Evolutionary conservation across 2,113 vertebrate genomes (phyloP).

Genomic region (Chamaea fasciata): DNA sequence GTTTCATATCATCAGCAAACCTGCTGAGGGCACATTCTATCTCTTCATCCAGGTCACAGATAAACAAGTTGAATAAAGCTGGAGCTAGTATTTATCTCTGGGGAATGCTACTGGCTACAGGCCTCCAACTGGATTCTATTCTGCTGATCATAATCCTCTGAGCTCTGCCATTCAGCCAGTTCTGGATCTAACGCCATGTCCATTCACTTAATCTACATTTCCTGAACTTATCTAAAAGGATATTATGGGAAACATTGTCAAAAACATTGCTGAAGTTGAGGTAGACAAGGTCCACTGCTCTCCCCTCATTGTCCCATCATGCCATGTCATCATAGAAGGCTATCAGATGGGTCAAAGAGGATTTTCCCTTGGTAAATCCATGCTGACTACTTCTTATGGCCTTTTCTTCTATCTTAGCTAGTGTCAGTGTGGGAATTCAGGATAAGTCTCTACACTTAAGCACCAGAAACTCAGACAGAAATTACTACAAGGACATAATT

Average conservation of each 20-base stretch:
- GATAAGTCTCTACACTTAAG: neutral
- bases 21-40: neutral
- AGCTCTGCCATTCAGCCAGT: neutral
- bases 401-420: neutral
- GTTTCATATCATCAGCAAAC: neutral
- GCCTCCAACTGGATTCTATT: neutral
- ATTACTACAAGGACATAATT: neutral
- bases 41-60: neutral
- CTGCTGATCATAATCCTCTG: neutral
- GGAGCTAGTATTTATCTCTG: neutral
- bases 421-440: neutral
- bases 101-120: neutral
- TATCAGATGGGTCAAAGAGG: neutral
- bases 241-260: neutral
- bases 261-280: neutral
- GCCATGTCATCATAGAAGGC: neutral
- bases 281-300: neutral
- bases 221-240: neutral
- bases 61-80: neutral
- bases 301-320: neutral
- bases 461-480: neutral
- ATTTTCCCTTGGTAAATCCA: neutral
- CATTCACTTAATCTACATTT: neutral
- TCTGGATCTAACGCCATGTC: neutral
- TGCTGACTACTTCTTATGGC: too few relatives aligned